A percentile compares a stretch with the other conserved stretches of the same genome.
Conservation (phyloP, 2,113 vertebrate genomes). For the Gymnocephalus cernua region DNA sequence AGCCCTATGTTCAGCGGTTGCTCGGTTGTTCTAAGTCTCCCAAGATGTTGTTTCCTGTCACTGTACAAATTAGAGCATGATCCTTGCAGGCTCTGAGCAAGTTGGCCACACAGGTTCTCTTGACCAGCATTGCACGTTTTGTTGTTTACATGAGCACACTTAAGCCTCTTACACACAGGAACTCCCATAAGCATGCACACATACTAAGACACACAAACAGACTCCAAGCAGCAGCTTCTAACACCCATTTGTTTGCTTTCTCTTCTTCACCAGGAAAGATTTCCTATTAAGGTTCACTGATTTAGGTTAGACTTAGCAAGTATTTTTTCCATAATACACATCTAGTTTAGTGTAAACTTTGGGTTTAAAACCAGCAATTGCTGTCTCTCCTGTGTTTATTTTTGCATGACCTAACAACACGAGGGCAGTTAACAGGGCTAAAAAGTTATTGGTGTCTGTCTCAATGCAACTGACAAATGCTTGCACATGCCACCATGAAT, state of each 20-base stretch:
- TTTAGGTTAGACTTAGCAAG: not conserved
- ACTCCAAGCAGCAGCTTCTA: conserved; percentile 23
- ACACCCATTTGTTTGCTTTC: conserved; percentile 50
- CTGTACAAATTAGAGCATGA: conserved; percentile 68
- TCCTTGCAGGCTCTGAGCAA: conserved; percentile 29
- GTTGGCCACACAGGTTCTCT: conserved; percentile 69
- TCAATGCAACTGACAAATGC: conserved; percentile 61
- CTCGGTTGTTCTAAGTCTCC: conserved; percentile 13
- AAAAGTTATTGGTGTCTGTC: conserved; percentile 72
- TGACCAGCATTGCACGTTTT: conserved; percentile 49
- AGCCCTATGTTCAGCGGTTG: too few species aligned
- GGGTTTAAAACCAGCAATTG: conserved; percentile 19
- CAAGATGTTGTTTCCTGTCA: conserved; percentile 67
- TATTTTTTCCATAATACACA: not conserved
- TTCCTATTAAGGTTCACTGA: not conserved
- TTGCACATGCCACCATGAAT: conserved; percentile 63
- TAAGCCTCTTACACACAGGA: conserved; percentile 78
- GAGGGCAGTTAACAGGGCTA: conserved; percentile 47
- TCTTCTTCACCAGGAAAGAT: conserved; percentile 10
- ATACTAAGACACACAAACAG: conserved; percentile 61
- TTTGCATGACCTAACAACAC: conserved; percentile 65
- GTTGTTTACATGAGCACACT: conserved; percentile 60
- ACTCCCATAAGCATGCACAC: conserved; percentile 67
- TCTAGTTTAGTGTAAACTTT: conserved; percentile 4
- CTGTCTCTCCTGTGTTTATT: conserved; percentile 61